Conservation (phyloP, 1,140 invertebrate species). For the Nylanderia fulva region DNA sequence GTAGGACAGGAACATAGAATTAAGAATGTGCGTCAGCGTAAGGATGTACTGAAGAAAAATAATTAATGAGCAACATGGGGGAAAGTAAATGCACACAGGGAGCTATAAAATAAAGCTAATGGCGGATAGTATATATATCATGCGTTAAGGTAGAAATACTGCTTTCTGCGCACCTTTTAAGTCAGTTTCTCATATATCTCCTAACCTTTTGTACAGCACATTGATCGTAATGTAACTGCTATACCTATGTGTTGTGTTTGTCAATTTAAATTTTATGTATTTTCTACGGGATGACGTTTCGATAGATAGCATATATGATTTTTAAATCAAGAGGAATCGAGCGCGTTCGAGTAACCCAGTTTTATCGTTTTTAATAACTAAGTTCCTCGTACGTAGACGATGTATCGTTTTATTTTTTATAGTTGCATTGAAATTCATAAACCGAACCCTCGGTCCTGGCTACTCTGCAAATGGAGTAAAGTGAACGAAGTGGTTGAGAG, state of each 20-base stretch:
- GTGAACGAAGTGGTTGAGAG: conserved; percentile 20
- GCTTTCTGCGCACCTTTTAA: neutral
- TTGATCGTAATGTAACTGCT: neutral
- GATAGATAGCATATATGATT: neutral
- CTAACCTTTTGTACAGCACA: neutral
- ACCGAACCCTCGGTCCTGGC: neutral
- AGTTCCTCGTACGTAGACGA: neutral
- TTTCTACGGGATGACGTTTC: neutral
- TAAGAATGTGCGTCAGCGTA: conserved; percentile 19
- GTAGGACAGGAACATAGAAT: conserved; percentile 18
- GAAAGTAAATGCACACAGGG: conserved; percentile 6
- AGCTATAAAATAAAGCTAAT: neutral
- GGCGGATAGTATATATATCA: conserved; percentile 8
- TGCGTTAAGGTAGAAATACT: conserved; percentile 28
- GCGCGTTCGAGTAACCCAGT: neutral
- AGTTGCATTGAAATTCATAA: conserved; percentile 46
- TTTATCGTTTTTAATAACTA: conserved; percentile 20
- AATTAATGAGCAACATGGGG: conserved; percentile 23
- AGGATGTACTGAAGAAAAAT: conserved; percentile 39
- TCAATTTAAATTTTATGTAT: neutral
- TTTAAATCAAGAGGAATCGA: neutral
- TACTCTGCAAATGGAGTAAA: neutral
- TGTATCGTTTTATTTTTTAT: neutral
- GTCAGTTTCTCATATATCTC: neutral
- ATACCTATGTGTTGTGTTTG: neutral